Conservation (phyloP, 2,888 invertebrate genomes). For the Muschampia plurimacula region DNA sequence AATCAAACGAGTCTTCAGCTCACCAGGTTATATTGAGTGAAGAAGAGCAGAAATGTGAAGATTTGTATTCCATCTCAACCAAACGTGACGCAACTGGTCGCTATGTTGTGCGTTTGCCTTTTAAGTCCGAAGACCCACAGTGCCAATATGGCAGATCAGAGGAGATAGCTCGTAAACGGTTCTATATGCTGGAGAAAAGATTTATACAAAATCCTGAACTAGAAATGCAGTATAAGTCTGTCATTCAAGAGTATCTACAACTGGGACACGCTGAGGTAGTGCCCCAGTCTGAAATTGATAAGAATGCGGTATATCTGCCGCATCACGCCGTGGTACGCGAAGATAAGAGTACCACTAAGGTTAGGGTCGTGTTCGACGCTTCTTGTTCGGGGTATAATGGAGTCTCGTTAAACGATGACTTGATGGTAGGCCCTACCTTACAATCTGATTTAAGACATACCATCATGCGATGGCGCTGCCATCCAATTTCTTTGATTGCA, state of each 20-base stretch:
- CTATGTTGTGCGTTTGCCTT: constrained; percentile 13
- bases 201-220: constrained; percentile 35
- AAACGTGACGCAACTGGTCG: constrained; percentile 21
- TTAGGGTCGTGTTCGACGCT: constrained; percentile 49
- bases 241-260: constrained; percentile 42
- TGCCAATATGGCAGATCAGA: constrained; percentile 26
- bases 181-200: constrained; percentile 35
- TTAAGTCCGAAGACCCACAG: constrained; percentile 21
- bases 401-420: constrained; percentile 45
- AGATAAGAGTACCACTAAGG: constrained; percentile 46
- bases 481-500: constrained; percentile 46
- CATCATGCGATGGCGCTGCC: constrained; percentile 47
- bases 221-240: constrained; percentile 41
- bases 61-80: constrained; percentile 15
- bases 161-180: constrained; percentile 34
- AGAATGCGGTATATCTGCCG: constrained; percentile 45
- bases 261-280: constrained; percentile 43
- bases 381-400: constrained; percentile 43
- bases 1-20: constrained; percentile 12
- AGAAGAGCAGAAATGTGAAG: constrained; percentile 25
- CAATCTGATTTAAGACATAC: constrained; percentile 49
- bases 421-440: constrained; percentile 47
- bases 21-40: constrained; percentile 2
- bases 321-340: constrained; percentile 50
- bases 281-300: constrained; percentile 12